A percentile compares a stretch with the other conserved stretches of the same genome.
phyloP scores from a whole-genome alignment of 2,888 invertebrate species.

The Chelonus formosanus region DNA sequence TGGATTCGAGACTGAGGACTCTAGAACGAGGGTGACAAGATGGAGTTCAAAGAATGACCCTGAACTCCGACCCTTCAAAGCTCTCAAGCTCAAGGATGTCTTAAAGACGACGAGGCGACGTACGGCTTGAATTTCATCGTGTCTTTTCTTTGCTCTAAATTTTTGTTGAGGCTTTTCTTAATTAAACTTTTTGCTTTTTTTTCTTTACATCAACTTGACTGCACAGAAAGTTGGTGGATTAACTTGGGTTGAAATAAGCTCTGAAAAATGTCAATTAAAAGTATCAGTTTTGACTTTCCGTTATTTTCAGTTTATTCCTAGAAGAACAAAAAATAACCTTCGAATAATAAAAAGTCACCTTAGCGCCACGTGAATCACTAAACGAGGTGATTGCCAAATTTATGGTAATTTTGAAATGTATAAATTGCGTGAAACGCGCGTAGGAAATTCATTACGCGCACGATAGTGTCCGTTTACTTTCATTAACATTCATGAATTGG shows the following conservation, averaged over 20 bases:
- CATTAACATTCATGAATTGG: slow-evolving; percentile 55
- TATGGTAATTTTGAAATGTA: slow-evolving; percentile 48
- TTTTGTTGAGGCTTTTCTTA: slow-evolving; percentile 18
- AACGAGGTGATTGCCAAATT: slow-evolving; percentile 56
- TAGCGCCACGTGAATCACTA: neutral
- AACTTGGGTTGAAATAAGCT: neutral
- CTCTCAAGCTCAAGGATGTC: slow-evolving; percentile 48
- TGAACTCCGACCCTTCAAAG: slow-evolving; percentile 46
- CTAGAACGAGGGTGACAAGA: slow-evolving; percentile 37
- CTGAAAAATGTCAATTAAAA: neutral
- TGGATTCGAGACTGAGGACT: neutral
- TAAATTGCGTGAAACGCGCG: neutral
- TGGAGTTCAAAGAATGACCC: slow-evolving; percentile 46
- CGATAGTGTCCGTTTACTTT: slow-evolving; percentile 9
- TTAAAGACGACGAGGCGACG: slow-evolving; percentile 54
- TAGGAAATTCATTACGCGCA: too few species aligned
- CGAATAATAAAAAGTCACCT: too few species aligned
- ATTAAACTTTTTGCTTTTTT: slow-evolving; percentile 21
- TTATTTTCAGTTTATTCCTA: too few species aligned
- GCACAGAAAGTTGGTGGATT: neutral
- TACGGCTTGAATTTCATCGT: slow-evolving; percentile 37
- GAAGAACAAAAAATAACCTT: too few species aligned
- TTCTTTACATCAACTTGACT: neutral
- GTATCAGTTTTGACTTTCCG: too few species aligned
- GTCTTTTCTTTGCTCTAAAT: slow-evolving; percentile 17